A percentile compares a stretch with the other conserved stretches of the same genome.
Evolutionary conservation across 2,888 invertebrate genomes (phyloP).

Genomic region (Incurvaria masculella): DNA sequence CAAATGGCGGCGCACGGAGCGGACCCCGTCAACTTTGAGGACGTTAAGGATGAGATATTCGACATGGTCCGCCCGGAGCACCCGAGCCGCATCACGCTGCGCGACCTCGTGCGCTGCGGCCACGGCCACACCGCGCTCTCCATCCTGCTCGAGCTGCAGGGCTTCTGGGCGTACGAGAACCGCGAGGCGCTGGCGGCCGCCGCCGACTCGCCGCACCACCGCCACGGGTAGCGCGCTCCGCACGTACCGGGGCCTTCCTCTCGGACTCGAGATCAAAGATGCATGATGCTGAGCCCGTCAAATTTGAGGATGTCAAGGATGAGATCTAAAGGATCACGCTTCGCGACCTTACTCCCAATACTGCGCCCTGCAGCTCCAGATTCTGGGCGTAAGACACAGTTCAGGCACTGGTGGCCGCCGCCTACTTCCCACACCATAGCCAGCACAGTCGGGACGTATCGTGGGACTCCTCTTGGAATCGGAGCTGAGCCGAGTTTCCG

Average conservation of each 20-base stretch:
- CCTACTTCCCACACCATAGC: no score
- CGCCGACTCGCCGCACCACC: slow-evolving; percentile 52
- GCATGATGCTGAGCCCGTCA: slow-evolving; percentile 83
- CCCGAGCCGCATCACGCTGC: slow-evolving; percentile 78
- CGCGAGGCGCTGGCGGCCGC: slow-evolving; percentile 75
- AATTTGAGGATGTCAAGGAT: slow-evolving; percentile 93
- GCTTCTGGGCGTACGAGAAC: slow-evolving; percentile 97
- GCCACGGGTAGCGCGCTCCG: neutral
- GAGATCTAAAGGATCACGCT: slow-evolving; percentile 92
- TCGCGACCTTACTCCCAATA: no score
- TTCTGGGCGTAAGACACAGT: no score
- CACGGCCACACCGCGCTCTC: slow-evolving; percentile 93
- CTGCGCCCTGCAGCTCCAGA: no score
- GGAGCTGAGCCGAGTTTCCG: no score
- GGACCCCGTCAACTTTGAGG: slow-evolving; percentile 88
- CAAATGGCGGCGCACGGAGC: slow-evolving; percentile 85
- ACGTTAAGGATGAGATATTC: slow-evolving; percentile 96
- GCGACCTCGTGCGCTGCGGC: slow-evolving; percentile 81
- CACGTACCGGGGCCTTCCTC: no score
- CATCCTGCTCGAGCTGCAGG: slow-evolving; percentile 92
- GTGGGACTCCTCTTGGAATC: no score
- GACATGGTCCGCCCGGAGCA: slow-evolving; percentile 94
- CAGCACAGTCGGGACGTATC: no score
- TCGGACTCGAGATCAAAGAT: no score
- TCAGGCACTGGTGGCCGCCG: no score